Evolutionary conservation across 2,113 vertebrate genomes (phyloP).

Genomic region (Tichodroma muraria): DNA sequence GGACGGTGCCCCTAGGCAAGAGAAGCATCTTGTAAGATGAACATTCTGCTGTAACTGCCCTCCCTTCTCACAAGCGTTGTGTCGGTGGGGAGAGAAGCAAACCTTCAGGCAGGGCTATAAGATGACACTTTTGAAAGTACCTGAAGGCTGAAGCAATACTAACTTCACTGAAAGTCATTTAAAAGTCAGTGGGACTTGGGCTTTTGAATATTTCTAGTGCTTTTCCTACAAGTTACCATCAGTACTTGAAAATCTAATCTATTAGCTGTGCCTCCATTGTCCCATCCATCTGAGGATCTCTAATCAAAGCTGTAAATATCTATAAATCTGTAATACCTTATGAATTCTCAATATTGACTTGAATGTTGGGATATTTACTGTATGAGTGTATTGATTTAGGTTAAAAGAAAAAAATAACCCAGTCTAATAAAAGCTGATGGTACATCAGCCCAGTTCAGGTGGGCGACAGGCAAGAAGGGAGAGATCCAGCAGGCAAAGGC

Average conservation of each 20-base stretch:
- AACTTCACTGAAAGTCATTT: constrained; percentile 14
- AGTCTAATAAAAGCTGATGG: background rate
- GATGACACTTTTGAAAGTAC: background rate
- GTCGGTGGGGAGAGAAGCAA: fast-evolving
- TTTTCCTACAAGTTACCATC: constrained; percentile 5
- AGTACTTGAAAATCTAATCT: constrained; percentile 22
- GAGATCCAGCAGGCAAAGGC: background rate
- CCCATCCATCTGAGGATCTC: background rate
- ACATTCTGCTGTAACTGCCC: background rate
- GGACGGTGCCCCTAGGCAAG: background rate
- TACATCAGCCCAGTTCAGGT: fast-evolving
- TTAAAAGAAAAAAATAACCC: constrained; percentile 39
- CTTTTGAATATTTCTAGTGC: background rate
- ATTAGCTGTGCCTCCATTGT: background rate
- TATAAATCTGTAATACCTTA: constrained; percentile 36
- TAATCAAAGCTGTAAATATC: constrained; percentile 44
- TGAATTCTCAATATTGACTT: constrained; percentile 33
- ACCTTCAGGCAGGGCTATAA: background rate
- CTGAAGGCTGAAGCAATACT: background rate
- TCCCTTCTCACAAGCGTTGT: background rate
- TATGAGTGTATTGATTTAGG: constrained; percentile 43
- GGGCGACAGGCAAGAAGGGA: background rate
- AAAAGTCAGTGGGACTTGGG: background rate
- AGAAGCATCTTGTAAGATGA: background rate
- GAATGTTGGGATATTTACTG: constrained; percentile 35